phyloP scores from a whole-genome alignment of 1,140 invertebrate genomes.

The Anthonomus grandis region DNA sequence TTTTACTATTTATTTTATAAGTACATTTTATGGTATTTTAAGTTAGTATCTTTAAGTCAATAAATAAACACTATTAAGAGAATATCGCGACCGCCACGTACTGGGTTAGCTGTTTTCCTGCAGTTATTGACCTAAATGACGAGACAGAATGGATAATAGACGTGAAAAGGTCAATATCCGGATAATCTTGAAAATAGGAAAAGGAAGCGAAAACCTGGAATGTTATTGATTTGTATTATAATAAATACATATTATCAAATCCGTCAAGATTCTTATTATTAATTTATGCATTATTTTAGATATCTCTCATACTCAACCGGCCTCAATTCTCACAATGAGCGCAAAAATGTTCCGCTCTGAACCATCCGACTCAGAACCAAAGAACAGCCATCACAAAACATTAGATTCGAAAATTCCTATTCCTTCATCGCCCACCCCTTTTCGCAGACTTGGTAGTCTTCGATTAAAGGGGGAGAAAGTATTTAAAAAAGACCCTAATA shows the following conservation, averaged over 20 bases:
- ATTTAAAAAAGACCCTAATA: slow-evolving; percentile 5
- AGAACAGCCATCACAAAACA: not conserved
- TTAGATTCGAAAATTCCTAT: slow-evolving; percentile 35
- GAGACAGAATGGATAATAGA: not conserved
- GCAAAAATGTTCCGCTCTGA: slow-evolving; percentile 22
- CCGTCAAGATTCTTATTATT: too few species aligned
- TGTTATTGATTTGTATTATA: not conserved
- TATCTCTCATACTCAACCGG: not conserved
- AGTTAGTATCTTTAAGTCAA: too few species aligned
- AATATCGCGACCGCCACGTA: too few species aligned
- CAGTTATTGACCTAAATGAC: too few species aligned
- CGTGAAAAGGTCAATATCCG: not conserved
- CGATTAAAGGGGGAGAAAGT: slow-evolving; percentile 47
- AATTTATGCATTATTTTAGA: not conserved
- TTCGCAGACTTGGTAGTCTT: slow-evolving; percentile 51
- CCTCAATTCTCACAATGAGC: slow-evolving; percentile 9
- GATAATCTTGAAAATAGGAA: not conserved
- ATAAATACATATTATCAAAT: too few species aligned
- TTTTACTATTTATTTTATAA: too few species aligned
- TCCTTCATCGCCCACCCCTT: slow-evolving; percentile 46
- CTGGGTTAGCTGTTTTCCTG: too few species aligned
- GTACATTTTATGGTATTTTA: too few species aligned
- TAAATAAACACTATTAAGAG: too few species aligned
- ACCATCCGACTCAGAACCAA: not conserved
- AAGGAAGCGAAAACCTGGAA: not conserved